phyloP scores from a whole-genome alignment of 2,888 invertebrate species.

The Dendrolimus houi region DNA sequence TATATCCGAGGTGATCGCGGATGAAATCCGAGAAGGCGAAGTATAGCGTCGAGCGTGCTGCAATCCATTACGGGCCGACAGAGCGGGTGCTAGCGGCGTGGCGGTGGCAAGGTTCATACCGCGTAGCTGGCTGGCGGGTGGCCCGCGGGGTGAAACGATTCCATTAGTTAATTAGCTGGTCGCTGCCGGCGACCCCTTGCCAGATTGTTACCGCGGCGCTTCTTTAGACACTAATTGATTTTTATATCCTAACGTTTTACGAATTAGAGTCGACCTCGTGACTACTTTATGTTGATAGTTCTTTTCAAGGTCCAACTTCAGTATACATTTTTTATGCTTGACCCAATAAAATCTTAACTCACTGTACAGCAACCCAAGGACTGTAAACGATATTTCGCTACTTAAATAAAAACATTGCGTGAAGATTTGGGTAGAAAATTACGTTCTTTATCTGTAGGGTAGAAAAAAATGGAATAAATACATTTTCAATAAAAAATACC shows the following conservation, averaged over 20 bases:
- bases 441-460: too few species aligned
- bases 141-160: conserved; percentile 26
- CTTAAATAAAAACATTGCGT: too few species aligned
- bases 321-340: too few species aligned
- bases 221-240: conserved; percentile 62
- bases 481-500: too few species aligned
- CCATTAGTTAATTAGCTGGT: conserved; percentile 70
- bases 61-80: conserved; percentile 55
- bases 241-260: conserved; percentile 10
- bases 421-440: too few species aligned
- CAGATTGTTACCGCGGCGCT: conserved; percentile 57
- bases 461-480: too few species aligned
- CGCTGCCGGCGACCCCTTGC: conserved; percentile 50
- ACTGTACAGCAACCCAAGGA: conserved; percentile 9
- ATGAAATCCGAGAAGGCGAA: conserved; percentile 53
- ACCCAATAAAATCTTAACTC: too few species aligned
- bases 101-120: conserved; percentile 1
- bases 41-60: conserved; percentile 50
- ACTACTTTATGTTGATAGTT: too few species aligned
- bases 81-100: conserved; percentile 14
- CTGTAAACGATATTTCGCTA: too few species aligned
- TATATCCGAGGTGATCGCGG: background rate
- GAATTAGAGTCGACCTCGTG: background rate
- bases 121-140: conserved; percentile 9
- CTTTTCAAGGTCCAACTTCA: too few species aligned